Conservation (phyloP, 2,888 invertebrate genomes). For the Auanema sp. region DNA sequence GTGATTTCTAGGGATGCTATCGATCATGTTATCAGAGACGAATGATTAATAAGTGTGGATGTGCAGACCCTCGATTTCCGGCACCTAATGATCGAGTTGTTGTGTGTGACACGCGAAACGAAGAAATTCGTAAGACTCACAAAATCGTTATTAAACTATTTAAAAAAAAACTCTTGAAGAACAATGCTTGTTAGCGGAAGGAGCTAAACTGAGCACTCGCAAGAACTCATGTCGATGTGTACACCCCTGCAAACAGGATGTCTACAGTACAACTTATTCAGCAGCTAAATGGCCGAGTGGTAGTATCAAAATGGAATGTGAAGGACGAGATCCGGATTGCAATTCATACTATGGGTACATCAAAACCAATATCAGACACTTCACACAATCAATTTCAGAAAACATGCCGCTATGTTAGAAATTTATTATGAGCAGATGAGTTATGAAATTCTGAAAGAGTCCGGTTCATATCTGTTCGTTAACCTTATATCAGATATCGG, state of each 20-base stretch:
- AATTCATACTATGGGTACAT: slow-evolving; percentile 39
- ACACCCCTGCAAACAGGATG: slow-evolving; percentile 55
- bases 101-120: slow-evolving; percentile 32
- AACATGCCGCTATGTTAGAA: slow-evolving; percentile 61
- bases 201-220: slow-evolving; percentile 25
- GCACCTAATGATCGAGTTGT: slow-evolving; percentile 23
- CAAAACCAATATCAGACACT: background rate
- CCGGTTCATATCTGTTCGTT: slow-evolving; percentile 58
- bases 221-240: slow-evolving; percentile 30
- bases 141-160: slow-evolving; percentile 2
- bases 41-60: slow-evolving; percentile 55
- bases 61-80: slow-evolving; percentile 62
- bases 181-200: slow-evolving; percentile 45
- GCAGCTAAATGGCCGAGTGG: slow-evolving; percentile 55
- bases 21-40: slow-evolving; percentile 59
- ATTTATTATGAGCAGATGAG: slow-evolving; percentile 64
- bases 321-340: slow-evolving; percentile 35
- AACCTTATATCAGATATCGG: slow-evolving; percentile 60
- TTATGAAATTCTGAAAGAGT: slow-evolving; percentile 58
- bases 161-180: slow-evolving; percentile 27
- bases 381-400: slow-evolving; percentile 32
- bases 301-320: slow-evolving; percentile 46
- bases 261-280: slow-evolving; percentile 61
- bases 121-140: slow-evolving; percentile 23
- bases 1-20: slow-evolving; percentile 53